A percentile compares a stretch with the other conserved stretches of the same genome.
Evolutionary conservation across 2,113 vertebrate genomes (phyloP).

Genomic region (Podilymbus podiceps): DNA sequence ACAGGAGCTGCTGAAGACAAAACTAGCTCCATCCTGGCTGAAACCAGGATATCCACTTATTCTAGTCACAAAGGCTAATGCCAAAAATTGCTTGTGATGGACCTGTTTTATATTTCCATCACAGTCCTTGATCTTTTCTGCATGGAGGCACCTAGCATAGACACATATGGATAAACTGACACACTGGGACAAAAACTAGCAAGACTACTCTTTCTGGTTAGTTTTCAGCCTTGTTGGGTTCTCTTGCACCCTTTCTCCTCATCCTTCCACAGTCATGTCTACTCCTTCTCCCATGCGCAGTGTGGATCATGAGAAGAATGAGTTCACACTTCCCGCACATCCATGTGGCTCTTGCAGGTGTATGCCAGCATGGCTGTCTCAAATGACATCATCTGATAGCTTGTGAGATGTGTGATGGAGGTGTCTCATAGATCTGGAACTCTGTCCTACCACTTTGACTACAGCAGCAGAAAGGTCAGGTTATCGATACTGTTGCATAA

Average conservation of each 20-base stretch:
- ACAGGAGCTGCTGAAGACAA: no score
- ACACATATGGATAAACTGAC: not conserved
- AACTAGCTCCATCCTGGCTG: no score
- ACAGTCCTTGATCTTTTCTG: not conserved
- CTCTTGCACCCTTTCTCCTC: not conserved
- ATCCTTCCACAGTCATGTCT: not conserved
- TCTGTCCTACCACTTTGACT: not conserved
- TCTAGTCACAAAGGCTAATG: not conserved
- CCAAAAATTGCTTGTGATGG: not conserved
- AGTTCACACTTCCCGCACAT: not conserved
- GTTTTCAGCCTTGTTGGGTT: not conserved
- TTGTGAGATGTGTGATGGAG: not conserved
- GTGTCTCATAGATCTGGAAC: not conserved
- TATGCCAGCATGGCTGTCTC: not conserved
- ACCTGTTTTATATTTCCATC: not conserved
- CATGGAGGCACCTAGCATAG: not conserved
- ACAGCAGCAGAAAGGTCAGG: not conserved
- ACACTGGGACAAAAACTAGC: not conserved
- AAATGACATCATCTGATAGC: not conserved
- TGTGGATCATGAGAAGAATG: not conserved
- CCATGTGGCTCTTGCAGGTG: not conserved
- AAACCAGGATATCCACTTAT: not conserved
- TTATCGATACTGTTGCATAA: not conserved
- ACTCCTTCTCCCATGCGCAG: not conserved
- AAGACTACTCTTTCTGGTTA: not conserved